Conservation (phyloP, 2,888 invertebrate genomes). For the Zygothrica quintamaculata region DNA sequence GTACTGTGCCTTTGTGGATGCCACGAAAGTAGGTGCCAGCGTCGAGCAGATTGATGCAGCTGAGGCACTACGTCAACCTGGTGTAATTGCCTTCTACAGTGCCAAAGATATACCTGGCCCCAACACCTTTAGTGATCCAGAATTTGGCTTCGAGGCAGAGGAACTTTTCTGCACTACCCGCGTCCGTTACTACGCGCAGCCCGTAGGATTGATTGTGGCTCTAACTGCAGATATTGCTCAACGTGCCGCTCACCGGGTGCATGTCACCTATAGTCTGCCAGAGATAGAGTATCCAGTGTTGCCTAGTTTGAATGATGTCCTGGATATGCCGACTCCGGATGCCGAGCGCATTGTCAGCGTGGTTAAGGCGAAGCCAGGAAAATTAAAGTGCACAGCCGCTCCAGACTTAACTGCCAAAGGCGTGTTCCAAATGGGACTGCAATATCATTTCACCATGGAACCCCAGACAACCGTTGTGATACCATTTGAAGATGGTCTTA, state of each 20-base stretch:
- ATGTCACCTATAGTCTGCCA: constrained; percentile 84
- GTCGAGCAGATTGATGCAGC: constrained; percentile 84
- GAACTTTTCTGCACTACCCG: constrained; percentile 79
- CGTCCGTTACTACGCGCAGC: constrained; percentile 88
- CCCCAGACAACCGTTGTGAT: constrained; percentile 88
- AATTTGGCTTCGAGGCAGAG: constrained; percentile 82
- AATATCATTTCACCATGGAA: constrained; percentile 92
- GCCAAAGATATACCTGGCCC: constrained; percentile 88
- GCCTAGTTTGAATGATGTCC: constrained; percentile 85
- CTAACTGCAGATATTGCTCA: constrained; percentile 86
- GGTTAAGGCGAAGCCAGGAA: constrained; percentile 42
- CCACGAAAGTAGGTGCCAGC: constrained; percentile 86
- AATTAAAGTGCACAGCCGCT: constrained; percentile 29
- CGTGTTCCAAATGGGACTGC: constrained; percentile 86
- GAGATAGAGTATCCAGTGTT: constrained; percentile 59
- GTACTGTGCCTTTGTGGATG: constrained; percentile 86
- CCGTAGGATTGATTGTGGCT: constrained; percentile 90
- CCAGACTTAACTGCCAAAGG: constrained; percentile 83
- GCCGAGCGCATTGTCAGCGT: constrained; percentile 63
- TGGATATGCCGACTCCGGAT: constrained; percentile 75
- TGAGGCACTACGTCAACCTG: constrained; percentile 86
- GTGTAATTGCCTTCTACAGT: constrained; percentile 87
- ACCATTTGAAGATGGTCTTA: constrained; percentile 90
- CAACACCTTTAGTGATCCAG: constrained; percentile 85
- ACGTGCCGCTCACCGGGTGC: constrained; percentile 86